Conservation (phyloP, 2,888 invertebrate species). For the Alloscopus bannaensis region DNA sequence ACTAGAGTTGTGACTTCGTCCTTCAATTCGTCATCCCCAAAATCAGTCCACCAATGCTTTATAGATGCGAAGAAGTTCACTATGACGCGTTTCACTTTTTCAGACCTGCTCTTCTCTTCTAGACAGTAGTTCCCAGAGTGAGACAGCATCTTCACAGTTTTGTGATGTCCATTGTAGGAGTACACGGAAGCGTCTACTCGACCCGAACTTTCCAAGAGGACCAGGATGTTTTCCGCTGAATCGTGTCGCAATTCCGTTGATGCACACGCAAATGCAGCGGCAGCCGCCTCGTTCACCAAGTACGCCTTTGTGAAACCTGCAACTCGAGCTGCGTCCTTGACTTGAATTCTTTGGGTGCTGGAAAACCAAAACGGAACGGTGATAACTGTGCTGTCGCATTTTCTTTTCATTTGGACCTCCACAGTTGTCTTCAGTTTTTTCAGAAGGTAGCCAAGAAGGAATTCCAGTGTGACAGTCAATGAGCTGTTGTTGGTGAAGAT, state of each 20-base stretch:
- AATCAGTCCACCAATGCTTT: background rate
- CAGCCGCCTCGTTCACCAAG: conserved; percentile 19
- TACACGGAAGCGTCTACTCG: background rate
- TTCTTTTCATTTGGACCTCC: background rate
- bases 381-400: background rate
- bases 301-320: background rate
- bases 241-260: background rate
- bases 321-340: conserved; percentile 10
- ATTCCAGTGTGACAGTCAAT: background rate
- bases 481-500: no score
- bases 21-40: background rate
- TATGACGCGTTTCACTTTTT: background rate
- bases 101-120: background rate
- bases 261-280: conserved; percentile 10
- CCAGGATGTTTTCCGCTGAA: background rate
- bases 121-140: background rate
- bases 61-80: background rate
- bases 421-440: background rate
- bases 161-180: background rate
- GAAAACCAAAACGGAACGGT: conserved; percentile 24
- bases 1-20: background rate
- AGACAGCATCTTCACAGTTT: background rate
- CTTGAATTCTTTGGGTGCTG: conserved; percentile 5
- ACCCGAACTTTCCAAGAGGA: background rate
- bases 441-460: conserved; percentile 12